A percentile compares a stretch with the other conserved stretches of the same genome.
Conservation (phyloP, 2,797 vertebrate genomes). For the Kryptopterus vitreolus region DNA sequence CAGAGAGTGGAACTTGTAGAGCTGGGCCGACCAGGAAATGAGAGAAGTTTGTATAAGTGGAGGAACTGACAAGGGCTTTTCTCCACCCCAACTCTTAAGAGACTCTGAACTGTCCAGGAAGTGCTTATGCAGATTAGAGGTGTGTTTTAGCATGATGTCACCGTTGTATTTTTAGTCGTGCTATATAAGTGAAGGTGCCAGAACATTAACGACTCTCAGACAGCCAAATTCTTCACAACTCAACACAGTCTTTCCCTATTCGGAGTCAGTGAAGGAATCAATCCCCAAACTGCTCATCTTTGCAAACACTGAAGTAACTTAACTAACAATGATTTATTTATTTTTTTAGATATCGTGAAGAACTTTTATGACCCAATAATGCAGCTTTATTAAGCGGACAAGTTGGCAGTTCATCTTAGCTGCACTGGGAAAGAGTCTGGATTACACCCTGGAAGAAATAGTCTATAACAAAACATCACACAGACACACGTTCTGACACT, state of each 20-base stretch:
- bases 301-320: background rate
- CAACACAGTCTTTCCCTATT: background rate
- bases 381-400: background rate
- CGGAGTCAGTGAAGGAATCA: too few species aligned
- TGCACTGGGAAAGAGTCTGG: background rate
- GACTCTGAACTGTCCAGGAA: constrained; percentile 28
- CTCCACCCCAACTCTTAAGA: background rate
- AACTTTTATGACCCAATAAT: background rate
- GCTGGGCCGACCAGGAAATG: constrained; percentile 24
- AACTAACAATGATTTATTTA: too few species aligned
- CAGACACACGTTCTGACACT: background rate
- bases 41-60: background rate
- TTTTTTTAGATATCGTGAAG: background rate
- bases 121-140: constrained; percentile 46
- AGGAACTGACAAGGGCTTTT: background rate
- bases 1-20: background rate
- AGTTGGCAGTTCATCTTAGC: too few species aligned
- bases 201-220: constrained; percentile 43
- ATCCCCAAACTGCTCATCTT: too few species aligned
- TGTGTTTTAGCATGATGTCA: constrained; percentile 40
- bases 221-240: constrained; percentile 16
- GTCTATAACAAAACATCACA: background rate
- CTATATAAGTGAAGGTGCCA: constrained; percentile 63
- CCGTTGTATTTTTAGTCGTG: constrained; percentile 64
- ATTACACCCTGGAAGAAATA: background rate